Evolutionary conservation across 2,888 invertebrate genomes (phyloP), one percentile per base, ranked within the genome.

Genomic region (Mesorhabditis sp.): DNA sequence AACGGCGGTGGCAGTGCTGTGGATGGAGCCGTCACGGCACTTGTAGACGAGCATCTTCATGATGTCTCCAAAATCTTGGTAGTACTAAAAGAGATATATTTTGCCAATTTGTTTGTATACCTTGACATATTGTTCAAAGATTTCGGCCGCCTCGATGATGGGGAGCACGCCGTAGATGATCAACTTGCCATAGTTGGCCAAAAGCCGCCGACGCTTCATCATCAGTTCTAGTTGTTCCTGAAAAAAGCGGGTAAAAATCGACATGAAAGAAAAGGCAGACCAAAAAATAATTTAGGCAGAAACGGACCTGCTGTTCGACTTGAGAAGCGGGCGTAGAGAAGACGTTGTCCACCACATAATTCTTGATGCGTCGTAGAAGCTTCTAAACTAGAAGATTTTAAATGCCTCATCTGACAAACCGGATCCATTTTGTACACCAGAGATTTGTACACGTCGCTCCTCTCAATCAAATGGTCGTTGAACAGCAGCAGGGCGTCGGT

Each of bases 21-120:
- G 92, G 88, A 95, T 96, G 89, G 95, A 95, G 82, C 96, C 94
- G 89, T 99, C 98, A 78, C 97, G 90, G 10, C 95, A 94, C 88
- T 97, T 97, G 81, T 93, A 93, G 81, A 99, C 88, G 7, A 97
- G 95, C 50, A 94, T 92, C 88, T 99, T 99, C 79, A 98, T 88
- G 92, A 97, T 96, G 87, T 97, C 97, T 67, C 97, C 96, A 88
- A 95, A 97, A 88, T 97, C 95, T 86, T 95, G 94, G 88, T 95
- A 95, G 87, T 93, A 95, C 91, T 92, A 87, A 87, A 75, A 63
- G 43, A 43, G 61, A 58, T 4, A 45, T n/a, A 28, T 13, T 44
- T 28, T 42, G 66, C 41, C 44, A n/a, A 7, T 13, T 66, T 13
- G 10, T 6, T 43, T 43, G 65, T 86, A 84, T 86, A 92, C 92